Evolutionary conservation across 2,113 vertebrate species (phyloP).

Genomic region (Neotoma lepida): DNA sequence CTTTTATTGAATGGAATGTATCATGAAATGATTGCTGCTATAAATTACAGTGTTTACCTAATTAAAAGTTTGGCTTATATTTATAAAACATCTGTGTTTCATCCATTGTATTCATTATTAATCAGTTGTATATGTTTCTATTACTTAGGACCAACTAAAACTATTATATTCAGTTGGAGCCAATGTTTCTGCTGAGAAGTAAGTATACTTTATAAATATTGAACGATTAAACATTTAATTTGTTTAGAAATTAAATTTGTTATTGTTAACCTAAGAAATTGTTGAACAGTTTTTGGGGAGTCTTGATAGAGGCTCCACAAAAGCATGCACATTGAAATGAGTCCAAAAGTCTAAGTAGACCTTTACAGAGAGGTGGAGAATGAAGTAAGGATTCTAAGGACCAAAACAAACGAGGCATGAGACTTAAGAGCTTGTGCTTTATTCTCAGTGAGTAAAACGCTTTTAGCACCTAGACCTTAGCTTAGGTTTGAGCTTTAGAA

Average conservation of each 20-base stretch:
- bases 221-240: slow-evolving; percentile 54
- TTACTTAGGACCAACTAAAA: slow-evolving; percentile 95
- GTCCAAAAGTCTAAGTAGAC: not conserved
- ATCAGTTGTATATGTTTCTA: slow-evolving; percentile 73
- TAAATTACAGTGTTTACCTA: slow-evolving; percentile 41
- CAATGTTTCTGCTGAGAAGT: slow-evolving; percentile 94
- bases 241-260: slow-evolving; percentile 28
- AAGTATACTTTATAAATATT: slow-evolving; percentile 69
- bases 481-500: slow-evolving; percentile 10
- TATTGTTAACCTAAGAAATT: not conserved
- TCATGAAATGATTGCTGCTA: not conserved
- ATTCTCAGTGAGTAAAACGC: not conserved
- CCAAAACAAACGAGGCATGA: not conserved
- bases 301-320: slow-evolving; percentile 8
- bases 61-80: slow-evolving; percentile 49
- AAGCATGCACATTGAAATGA: not conserved
- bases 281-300: not conserved
- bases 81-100: slow-evolving; percentile 29
- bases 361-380: slow-evolving; percentile 24
- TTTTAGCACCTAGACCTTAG: not conserved
- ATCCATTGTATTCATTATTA: slow-evolving; percentile 53
- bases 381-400: not conserved
- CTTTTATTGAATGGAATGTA: slow-evolving; percentile 6
- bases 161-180: slow-evolving; percentile 91
- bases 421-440: not conserved